Conservation (phyloP, 2,888 invertebrate genomes). For the Drosophila pullipes region DNA sequence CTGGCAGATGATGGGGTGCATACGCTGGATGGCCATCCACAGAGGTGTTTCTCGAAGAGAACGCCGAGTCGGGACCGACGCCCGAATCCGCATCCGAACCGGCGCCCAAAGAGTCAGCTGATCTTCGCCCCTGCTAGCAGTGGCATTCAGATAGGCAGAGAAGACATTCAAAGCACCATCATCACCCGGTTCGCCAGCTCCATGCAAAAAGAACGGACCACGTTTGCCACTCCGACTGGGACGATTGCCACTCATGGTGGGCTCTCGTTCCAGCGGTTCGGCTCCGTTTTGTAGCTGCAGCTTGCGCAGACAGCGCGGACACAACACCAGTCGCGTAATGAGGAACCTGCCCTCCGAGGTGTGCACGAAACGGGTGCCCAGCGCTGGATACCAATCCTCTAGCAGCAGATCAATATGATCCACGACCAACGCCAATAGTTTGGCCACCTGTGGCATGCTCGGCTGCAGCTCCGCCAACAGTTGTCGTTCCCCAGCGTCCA, state of each 20-base stretch:
- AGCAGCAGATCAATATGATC: conserved; percentile 98
- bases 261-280: conserved; percentile 72
- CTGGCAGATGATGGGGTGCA: conserved; percentile 78
- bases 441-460: conserved; percentile 91
- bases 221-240: conserved; percentile 69
- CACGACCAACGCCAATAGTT: conserved; percentile 93
- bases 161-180: conserved; percentile 80
- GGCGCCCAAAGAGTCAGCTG: conserved; percentile 86
- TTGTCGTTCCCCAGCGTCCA: conserved; percentile 86
- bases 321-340: conserved; percentile 96
- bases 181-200: conserved; percentile 69
- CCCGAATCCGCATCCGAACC: conserved; percentile 94
- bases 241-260: conserved; percentile 57
- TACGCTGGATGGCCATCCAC: conserved; percentile 90
- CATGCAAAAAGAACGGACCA: conserved; percentile 67
- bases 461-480: conserved; percentile 87
- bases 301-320: conserved; percentile 92
- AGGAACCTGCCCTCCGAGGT: conserved; percentile 98
- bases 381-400: conserved; percentile 99
- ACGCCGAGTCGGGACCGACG: conserved; percentile 92
- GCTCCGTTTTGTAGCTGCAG: conserved; percentile 72
- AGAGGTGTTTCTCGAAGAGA: conserved; percentile 93
- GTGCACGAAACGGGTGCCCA: conserved; percentile 98
- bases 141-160: conserved; percentile 81
- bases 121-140: conserved; percentile 76